Percentiles rank a stretch among this genome's conserved stretches.
Conservation (phyloP, 1,140 invertebrate species). For the Galendromus occidentalis region DNA sequence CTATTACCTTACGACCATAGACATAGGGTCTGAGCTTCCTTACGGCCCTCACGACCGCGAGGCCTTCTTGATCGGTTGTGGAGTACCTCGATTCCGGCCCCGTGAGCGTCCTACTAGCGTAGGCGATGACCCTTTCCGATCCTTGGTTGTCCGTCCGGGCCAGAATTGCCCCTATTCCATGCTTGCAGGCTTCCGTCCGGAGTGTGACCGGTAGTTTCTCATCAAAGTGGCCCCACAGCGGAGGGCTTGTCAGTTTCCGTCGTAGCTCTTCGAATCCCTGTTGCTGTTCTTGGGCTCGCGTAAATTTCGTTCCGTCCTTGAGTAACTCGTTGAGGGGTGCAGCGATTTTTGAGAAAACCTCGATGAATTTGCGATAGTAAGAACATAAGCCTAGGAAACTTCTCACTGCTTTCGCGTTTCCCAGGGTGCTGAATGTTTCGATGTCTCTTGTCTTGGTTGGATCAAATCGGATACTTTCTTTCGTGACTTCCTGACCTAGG, state of each 20-base stretch:
- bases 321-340: slow-evolving; percentile 23
- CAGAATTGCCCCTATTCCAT: neutral
- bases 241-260: neutral
- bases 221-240: no score
- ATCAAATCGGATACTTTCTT: slow-evolving; percentile 24
- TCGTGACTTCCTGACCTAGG: slow-evolving; percentile 23
- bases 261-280: neutral
- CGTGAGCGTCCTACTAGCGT: slow-evolving; percentile 15
- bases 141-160: neutral
- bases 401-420: no score
- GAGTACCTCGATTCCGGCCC: slow-evolving; percentile 26
- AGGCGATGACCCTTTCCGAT: slow-evolving; percentile 22
- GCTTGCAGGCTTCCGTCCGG: neutral
- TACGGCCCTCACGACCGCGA: no score
- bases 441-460: no score
- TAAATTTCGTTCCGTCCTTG: slow-evolving; percentile 13
- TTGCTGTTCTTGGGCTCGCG: slow-evolving; percentile 9
- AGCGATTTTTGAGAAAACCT: slow-evolving; percentile 24
- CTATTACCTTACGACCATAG: slow-evolving; percentile 11
- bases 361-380: slow-evolving; percentile 29
- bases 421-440: no score
- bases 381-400: no score
- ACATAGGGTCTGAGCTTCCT: slow-evolving; percentile 30
- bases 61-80: slow-evolving; percentile 26
- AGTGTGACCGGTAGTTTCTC: no score